Evolutionary conservation across 2,113 vertebrate genomes (phyloP).

Genomic region (Nannospalax galili): DNA sequence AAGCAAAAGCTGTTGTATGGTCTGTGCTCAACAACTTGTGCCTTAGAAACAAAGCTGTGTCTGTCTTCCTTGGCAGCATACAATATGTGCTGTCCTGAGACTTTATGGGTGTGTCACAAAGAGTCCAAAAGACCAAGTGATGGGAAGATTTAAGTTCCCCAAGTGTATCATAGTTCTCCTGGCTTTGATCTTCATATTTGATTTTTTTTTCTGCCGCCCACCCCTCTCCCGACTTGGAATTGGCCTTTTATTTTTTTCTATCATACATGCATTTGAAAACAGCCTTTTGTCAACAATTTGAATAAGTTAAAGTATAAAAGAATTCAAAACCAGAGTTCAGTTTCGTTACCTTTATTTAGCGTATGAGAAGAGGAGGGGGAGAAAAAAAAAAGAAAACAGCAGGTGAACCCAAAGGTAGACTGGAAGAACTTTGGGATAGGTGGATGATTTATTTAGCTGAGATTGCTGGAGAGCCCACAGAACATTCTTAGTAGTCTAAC

Average conservation of each 20-base stretch:
- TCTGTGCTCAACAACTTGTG: not conserved
- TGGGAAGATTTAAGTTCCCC: not conserved
- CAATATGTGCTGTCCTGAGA: not conserved
- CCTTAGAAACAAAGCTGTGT: not conserved
- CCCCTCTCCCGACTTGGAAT: not conserved
- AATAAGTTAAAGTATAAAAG: not conserved
- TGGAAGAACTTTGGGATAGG: accelerated
- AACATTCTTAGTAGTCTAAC: not conserved
- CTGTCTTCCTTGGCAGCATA: not conserved
- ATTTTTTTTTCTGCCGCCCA: constrained; percentile 14
- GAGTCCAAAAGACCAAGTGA: not conserved
- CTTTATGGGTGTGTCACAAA: constrained; percentile 7
- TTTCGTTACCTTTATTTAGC: not conserved
- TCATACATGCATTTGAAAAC: constrained; percentile 41
- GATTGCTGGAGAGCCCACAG: not conserved
- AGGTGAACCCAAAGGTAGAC: not conserved
- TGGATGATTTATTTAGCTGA: not conserved
- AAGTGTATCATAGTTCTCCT: not conserved
- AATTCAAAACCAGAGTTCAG: not conserved
- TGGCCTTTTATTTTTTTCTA: constrained; percentile 36
- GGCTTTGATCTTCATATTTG: constrained; percentile 48
- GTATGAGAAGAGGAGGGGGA: not conserved
- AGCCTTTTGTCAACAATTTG: constrained; percentile 4
- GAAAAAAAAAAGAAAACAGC: not conserved
- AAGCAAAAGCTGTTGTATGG: not conserved